Conservation (phyloP, 2,797 vertebrate genomes). For the Poecilia velifera region DNA sequence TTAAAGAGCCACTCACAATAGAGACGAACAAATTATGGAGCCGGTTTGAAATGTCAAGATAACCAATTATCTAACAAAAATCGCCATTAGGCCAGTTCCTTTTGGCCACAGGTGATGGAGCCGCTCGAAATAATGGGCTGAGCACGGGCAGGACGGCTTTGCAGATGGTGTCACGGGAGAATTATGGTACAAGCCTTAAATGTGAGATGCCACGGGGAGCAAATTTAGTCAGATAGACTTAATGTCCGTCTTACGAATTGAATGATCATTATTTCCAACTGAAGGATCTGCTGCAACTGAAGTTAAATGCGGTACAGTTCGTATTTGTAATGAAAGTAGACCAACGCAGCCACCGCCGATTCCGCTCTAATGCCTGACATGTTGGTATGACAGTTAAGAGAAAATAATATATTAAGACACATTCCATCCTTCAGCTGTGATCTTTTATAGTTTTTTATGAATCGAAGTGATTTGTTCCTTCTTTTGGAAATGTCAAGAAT, state of each 20-base stretch:
- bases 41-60: constrained; percentile 83
- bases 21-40: constrained; percentile 80
- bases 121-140: constrained; percentile 69
- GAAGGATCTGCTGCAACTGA: constrained; percentile 30
- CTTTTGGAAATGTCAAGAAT: background rate
- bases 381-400: background rate
- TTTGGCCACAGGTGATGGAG: constrained; percentile 76
- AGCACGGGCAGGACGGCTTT: constrained; percentile 49
- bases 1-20: constrained; percentile 74
- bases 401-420: background rate
- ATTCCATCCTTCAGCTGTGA: background rate
- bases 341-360: no score
- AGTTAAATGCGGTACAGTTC: constrained; percentile 19
- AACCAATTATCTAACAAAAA: constrained; percentile 84
- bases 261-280: constrained; percentile 30
- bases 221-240: constrained; percentile 51
- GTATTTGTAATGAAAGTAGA: constrained; percentile 14
- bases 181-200: constrained; percentile 62
- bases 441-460: background rate
- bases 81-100: constrained; percentile 72
- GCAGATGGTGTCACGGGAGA: constrained; percentile 53
- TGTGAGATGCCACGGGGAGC: constrained; percentile 44
- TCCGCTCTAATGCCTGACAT: background rate
- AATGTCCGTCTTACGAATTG: constrained; percentile 40
- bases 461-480: background rate